Evolutionary conservation across 2,113 vertebrate species (phyloP).

Genomic region (Hucho hucho): DNA sequence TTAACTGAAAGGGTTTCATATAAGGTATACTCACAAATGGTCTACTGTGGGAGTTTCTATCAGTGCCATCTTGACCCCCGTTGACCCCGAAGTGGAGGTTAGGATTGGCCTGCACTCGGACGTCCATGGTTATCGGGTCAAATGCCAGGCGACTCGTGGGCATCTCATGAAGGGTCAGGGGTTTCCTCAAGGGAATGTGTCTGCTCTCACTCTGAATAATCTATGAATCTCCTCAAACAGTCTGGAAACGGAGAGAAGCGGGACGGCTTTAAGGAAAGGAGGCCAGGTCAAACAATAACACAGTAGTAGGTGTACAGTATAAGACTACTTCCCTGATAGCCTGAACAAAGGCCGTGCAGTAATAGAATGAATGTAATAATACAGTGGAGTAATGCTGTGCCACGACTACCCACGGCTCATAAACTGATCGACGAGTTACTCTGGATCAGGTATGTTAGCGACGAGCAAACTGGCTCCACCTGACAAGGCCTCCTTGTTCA

Average conservation of each 20-base stretch:
- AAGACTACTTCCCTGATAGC: neutral
- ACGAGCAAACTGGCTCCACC: neutral
- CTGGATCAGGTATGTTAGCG: slow-evolving; percentile 13
- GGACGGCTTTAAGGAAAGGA: neutral
- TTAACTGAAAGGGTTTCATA: neutral
- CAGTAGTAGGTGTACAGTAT: neutral
- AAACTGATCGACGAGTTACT: slow-evolving; percentile 14
- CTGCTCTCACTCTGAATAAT: slow-evolving; percentile 22
- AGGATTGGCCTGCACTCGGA: slow-evolving; percentile 53
- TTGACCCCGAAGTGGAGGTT: slow-evolving; percentile 54
- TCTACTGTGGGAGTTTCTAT: slow-evolving; percentile 28
- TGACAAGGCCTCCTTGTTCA: slow-evolving; percentile 9
- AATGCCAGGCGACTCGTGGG: slow-evolving; percentile 39
- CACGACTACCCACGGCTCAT: too few species aligned
- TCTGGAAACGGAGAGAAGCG: slow-evolving; percentile 2
- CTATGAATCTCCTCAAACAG: slow-evolving; percentile 14
- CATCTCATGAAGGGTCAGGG: slow-evolving; percentile 29
- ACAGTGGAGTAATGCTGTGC: too few species aligned
- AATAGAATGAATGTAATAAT: neutral
- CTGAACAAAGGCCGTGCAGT: neutral
- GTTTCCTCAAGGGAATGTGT: slow-evolving; percentile 19
- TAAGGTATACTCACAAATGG: slow-evolving; percentile 33
- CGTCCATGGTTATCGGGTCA: slow-evolving; percentile 62
- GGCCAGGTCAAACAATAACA: neutral
- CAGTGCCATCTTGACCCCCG: slow-evolving; percentile 21